Evolutionary conservation across 2,113 vertebrate genomes (phyloP).

Genomic region (Rynchops niger): DNA sequence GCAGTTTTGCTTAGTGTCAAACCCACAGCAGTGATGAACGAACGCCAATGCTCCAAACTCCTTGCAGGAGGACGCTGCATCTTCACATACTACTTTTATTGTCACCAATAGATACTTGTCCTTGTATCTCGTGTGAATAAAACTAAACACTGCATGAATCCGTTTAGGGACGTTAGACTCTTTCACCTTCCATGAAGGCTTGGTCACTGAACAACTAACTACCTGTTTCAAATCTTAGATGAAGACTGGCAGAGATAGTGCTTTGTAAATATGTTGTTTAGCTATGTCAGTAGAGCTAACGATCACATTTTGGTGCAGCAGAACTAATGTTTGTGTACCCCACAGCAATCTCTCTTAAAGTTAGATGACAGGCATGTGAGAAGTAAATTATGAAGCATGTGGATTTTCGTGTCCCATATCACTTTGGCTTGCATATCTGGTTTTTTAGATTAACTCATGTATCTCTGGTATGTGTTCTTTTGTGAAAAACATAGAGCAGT

Average conservation of each 20-base stretch:
- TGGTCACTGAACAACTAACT: slow-evolving; percentile 17
- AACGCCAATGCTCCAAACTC: not conserved
- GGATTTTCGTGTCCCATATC: not conserved
- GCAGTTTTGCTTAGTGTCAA: not conserved
- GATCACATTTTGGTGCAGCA: not conserved
- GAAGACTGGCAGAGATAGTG: not conserved
- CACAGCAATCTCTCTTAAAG: not conserved
- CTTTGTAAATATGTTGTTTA: not conserved
- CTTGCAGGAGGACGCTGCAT: not conserved
- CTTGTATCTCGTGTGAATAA: not conserved
- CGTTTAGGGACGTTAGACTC: not conserved
- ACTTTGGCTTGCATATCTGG: not conserved
- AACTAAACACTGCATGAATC: slow-evolving; percentile 31
- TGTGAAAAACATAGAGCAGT: not conserved
- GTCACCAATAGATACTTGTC: not conserved
- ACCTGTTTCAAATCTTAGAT: slow-evolving; percentile 9
- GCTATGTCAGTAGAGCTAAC: not conserved
- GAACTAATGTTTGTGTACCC: not conserved
- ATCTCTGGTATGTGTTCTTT: slow-evolving; percentile 15
- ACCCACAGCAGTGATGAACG: not conserved
- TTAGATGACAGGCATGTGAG: not conserved
- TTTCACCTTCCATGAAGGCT: slow-evolving; percentile 77
- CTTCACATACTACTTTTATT: not conserved
- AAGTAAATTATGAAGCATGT: not conserved
- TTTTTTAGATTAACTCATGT: slow-evolving; percentile 3